Conservation (phyloP, 2,113 vertebrate genomes). For the Catharus fuscescens region DNA sequence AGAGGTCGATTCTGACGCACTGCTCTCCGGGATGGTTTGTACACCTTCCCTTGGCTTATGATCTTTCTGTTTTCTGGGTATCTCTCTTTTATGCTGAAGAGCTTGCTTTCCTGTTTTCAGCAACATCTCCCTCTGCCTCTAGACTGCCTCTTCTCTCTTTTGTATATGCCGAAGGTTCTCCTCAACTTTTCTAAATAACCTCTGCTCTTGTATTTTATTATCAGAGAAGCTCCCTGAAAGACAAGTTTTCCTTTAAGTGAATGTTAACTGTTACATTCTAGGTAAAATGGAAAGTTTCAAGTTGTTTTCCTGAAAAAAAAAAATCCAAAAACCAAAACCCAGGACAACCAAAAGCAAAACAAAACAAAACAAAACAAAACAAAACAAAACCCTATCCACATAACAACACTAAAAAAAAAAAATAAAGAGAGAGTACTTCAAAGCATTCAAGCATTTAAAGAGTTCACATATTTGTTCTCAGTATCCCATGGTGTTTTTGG, state of each 20-base stretch:
- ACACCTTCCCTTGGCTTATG: background rate
- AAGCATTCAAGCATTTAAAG: background rate
- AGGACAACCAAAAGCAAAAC: background rate
- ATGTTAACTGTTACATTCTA: background rate
- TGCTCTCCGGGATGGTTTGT: background rate
- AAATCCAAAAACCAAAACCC: too few relatives aligned
- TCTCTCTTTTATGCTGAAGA: background rate
- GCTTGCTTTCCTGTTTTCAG: background rate
- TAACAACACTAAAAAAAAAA: background rate
- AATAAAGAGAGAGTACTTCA: background rate
- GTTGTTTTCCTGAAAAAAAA: background rate
- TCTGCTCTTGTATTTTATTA: background rate
- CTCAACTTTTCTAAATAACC: background rate
- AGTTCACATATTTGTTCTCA: background rate
- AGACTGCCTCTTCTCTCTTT: background rate
- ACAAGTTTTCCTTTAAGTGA: background rate
- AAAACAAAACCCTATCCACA: background rate
- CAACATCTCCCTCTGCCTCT: background rate
- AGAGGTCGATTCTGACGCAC: background rate
- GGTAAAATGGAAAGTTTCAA: background rate
- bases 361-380: background rate
- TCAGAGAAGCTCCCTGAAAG: background rate
- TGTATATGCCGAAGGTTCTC: background rate
- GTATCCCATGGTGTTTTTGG: background rate
- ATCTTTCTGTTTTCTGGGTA: background rate